phyloP scores from a whole-genome alignment of 1,140 invertebrate genomes.

The Zaprionus camerounensis region DNA sequence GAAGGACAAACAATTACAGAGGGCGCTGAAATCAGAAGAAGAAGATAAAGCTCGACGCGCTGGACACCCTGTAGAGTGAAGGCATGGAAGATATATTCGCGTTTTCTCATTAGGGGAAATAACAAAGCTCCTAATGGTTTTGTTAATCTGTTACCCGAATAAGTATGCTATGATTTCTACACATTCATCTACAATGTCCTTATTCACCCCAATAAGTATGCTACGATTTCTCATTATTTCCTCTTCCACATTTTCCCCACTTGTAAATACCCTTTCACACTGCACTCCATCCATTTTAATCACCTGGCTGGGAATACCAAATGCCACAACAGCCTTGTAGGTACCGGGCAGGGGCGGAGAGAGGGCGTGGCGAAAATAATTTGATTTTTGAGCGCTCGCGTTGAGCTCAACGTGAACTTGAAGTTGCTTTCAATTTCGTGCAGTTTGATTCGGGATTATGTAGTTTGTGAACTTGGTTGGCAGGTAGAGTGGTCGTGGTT shows the following conservation, averaged over 20 bases:
- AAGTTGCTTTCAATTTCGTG: conserved; percentile 6
- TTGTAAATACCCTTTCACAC: not conserved
- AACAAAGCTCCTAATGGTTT: too few relatives aligned
- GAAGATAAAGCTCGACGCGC: not conserved
- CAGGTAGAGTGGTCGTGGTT: not conserved
- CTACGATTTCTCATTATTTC: not conserved
- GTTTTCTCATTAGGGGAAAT: too few relatives aligned
- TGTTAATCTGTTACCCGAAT: too few relatives aligned
- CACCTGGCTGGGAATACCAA: not conserved
- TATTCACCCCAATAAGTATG: not conserved
- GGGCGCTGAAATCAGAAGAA: conserved; percentile 34
- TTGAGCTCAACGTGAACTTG: not conserved
- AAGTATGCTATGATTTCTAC: too few relatives aligned
- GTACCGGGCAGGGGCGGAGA: not conserved
- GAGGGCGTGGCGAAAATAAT: conserved; percentile 40
- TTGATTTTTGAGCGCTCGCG: conserved; percentile 52
- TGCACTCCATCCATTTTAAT: not conserved
- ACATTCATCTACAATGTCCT: too few relatives aligned
- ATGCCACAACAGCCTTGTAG: conserved; percentile 5
- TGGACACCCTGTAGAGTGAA: not conserved
- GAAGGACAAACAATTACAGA: conserved; percentile 63
- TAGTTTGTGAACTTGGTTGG: not conserved
- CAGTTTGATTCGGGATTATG: conserved; percentile 26
- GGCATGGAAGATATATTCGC: not conserved
- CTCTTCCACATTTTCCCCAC: too few relatives aligned